Percentiles rank a stretch among this genome's conserved stretches.
These are phyloP conservation scores for Phortica magna DNA, from an alignment of 2,888 invertebrate species.

Conservation along the genomic window DNA sequence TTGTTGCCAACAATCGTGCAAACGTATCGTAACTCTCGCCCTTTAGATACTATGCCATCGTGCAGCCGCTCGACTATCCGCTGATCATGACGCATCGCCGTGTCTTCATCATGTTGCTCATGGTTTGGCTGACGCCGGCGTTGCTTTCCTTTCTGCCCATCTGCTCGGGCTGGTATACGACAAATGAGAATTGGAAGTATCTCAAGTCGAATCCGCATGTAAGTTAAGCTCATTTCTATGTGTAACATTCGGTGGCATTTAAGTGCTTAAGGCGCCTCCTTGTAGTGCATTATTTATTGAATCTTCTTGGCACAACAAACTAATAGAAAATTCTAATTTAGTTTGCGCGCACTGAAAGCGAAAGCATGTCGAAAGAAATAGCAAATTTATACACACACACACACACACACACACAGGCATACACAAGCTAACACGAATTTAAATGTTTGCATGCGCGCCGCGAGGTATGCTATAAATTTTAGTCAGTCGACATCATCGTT, in stretches of 20 bases:
- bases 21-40: neutral
- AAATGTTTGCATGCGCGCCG: constrained; percentile 34
- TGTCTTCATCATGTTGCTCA: constrained; percentile 88
- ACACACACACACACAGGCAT: neutral
- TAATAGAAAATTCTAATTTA: constrained; percentile 55
- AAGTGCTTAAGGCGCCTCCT: neutral
- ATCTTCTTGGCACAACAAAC: constrained; percentile 55
- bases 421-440: constrained; percentile 4
- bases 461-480: constrained; percentile 55
- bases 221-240: constrained; percentile 65
- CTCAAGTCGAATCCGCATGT: constrained; percentile 84
- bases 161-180: constrained; percentile 97
- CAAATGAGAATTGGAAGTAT: constrained; percentile 86
- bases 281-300: constrained; percentile 48
- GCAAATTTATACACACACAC: neutral
- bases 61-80: constrained; percentile 94
- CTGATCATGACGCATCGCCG: constrained; percentile 92
- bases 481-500: constrained; percentile 8
- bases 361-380: constrained; percentile 4
- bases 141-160: constrained; percentile 95
- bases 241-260: neutral
- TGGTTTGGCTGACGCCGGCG: constrained; percentile 95
- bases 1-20: neutral
- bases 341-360: constrained; percentile 45
- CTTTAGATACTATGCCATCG: constrained; percentile 90